Evolutionary conservation across 1,140 invertebrate species (phyloP), one percentile per base, ranked within the genome.

Genomic region (Doryteuthis pealeii): DNA sequence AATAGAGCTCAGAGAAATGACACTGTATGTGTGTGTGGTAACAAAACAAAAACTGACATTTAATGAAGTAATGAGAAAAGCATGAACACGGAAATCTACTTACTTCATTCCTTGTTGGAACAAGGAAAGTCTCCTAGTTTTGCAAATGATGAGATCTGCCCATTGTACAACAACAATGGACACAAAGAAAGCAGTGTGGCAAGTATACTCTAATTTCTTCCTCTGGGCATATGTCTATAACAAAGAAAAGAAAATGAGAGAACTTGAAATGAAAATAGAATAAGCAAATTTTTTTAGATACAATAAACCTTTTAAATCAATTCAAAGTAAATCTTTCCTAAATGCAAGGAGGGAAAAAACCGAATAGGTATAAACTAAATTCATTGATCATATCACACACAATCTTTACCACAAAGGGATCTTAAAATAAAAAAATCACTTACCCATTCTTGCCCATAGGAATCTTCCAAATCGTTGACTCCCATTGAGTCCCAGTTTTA

Each of bases 401-500:
- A n/a, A n/a, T n/a, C n/a, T n/a, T n/a, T n/a, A n/a, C n/a, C n/a
- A n/a, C n/a, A n/a, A n/a, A n/a, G n/a, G n/a, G n/a, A n/a, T n/a
- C n/a, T n/a, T n/a, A 62, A 62, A n/a, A 74, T n/a, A n/a, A 49
- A 58, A 62, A 72, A 54, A n/a, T n/a, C 71, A 85, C 90, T 89
- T 90, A 98, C 96, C 97, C 97, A 99, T 95, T 99, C 96, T 89
- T 99, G 97, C 83, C 96, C 96, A 87, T 98, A 99, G 69, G 96
- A 97, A 89, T 99, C 97, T 77, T 93, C 92, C 78, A 99, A 90
- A 91, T 98, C 96, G 86, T 99, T 98, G 83, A 99, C 93, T 81
- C 94, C 94, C 88, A 94, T 94, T 3, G 96, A 96, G 86, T 99
- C 96, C 97, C 97, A 99, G 83, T 94, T 91, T 96, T 95, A 86